Evolutionary conservation across 2,113 vertebrate species (phyloP), one percentile per base, ranked within the genome.

Genomic region (Tachuris rubrigastra): DNA sequence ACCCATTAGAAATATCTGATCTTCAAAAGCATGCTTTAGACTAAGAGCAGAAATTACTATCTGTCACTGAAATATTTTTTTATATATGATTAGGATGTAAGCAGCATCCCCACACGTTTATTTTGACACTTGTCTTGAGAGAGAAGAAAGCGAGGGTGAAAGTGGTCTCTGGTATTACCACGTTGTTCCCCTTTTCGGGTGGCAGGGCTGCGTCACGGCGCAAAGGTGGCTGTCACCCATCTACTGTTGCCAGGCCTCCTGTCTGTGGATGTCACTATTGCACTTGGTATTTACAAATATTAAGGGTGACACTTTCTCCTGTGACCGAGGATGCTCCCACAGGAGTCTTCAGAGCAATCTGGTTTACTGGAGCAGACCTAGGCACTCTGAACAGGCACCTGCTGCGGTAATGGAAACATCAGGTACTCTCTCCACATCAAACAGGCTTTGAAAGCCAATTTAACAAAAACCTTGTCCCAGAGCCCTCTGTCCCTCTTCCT

Each of bases 341-440:
- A 27, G 47, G 42, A 72, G 62, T 23, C 31, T 59, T 73, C 78
- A 23, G 58, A 35, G 27, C 37, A 41, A 23, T 14, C 12, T 46
- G 63, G 13, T 19, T 42, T 33, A 2, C 21, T 5, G 7, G 6
- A 80, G 79, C 50, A 39, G 73, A 19, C 12, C 42, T 7, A 53
- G 53, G 37, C 28, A 2, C 37, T 4, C 33, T 20, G 12, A 18
- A 20, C 5, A 14, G 35, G 25, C 3, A 0, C 21, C 28, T 21
- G 33, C 46, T 12, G 10, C 10, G 22, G 55, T 0, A 5, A 39
- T 1, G 12, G 66, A 42, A n/a, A 19, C 18, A 17, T 12, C 5
- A 5, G 8, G 39, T 19, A 39, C 19, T 53, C 0, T 0, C 30
- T 24, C 16, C 30, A 27, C 1, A 0, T 14, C 62, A 49, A 73